Evolutionary conservation across 2,113 vertebrate genomes (phyloP).

Genomic region (Amphiprion ocellaris): DNA sequence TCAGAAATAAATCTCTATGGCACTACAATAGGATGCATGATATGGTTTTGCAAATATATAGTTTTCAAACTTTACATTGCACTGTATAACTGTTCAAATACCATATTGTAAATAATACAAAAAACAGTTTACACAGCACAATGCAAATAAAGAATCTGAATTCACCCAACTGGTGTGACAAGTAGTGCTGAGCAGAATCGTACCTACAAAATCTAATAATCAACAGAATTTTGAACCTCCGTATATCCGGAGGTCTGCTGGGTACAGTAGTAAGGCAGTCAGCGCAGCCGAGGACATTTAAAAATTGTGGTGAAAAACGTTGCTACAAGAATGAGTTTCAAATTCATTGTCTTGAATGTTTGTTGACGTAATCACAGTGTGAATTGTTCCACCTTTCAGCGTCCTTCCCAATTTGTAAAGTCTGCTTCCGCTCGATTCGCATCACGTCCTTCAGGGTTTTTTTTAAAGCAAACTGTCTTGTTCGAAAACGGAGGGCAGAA

Average conservation of each 20-base stretch:
- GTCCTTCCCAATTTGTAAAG: slow-evolving; percentile 40
- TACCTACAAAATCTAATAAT: slow-evolving; percentile 40
- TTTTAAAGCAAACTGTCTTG: slow-evolving; percentile 83
- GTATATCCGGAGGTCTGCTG: slow-evolving; percentile 64
- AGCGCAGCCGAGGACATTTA: slow-evolving; percentile 66
- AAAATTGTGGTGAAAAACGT: slow-evolving; percentile 66
- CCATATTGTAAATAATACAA: slow-evolving; percentile 62
- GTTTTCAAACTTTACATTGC: slow-evolving; percentile 44
- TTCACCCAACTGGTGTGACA: slow-evolving; percentile 30
- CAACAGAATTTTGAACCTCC: slow-evolving; percentile 45
- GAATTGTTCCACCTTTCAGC: slow-evolving; percentile 62
- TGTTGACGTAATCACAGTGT: slow-evolving; percentile 75
- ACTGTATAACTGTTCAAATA: slow-evolving; percentile 62
- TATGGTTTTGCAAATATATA: slow-evolving; percentile 30
- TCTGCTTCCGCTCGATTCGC: slow-evolving; percentile 18
- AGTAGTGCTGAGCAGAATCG: slow-evolving; percentile 25
- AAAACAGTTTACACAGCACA: slow-evolving; percentile 64
- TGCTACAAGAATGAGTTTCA: slow-evolving; percentile 77
- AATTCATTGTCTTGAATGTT: slow-evolving; percentile 62
- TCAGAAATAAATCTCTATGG: slow-evolving; percentile 72
- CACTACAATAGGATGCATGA: slow-evolving; percentile 67
- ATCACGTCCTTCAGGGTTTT: neutral
- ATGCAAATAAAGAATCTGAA: slow-evolving; percentile 58
- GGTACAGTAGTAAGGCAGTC: slow-evolving; percentile 79
- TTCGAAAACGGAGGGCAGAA: slow-evolving; percentile 90